phyloP scores from a whole-genome alignment of 2,888 invertebrate genomes.

The Eristalis arbustorum region DNA sequence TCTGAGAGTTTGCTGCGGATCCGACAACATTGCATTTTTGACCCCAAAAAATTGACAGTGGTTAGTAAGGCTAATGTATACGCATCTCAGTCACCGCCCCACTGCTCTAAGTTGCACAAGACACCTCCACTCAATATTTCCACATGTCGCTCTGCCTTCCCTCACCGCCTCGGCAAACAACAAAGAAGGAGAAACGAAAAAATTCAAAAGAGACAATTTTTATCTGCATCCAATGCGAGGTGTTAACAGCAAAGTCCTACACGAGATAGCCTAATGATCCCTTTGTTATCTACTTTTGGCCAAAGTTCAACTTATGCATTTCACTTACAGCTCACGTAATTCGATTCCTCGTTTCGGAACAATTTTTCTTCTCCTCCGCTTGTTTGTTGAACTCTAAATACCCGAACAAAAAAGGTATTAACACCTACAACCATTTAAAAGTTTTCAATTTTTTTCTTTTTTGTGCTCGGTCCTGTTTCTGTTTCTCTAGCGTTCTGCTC shows the following conservation, averaged over 20 bases:
- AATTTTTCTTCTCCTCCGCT: constrained; percentile 34
- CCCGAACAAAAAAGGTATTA: constrained; percentile 68
- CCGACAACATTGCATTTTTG: too few relatives aligned
- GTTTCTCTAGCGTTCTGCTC: neutral
- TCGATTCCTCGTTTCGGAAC: constrained; percentile 52
- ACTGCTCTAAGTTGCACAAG: too few relatives aligned
- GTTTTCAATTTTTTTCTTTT: constrained; percentile 2
- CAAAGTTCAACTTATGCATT: constrained; percentile 45
- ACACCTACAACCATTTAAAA: constrained; percentile 66
- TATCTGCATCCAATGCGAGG: neutral
- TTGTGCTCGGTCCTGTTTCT: neutral
- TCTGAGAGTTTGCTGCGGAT: too few relatives aligned
- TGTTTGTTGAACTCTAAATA: constrained; percentile 63
- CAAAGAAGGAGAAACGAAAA: neutral
- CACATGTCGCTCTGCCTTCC: neutral
- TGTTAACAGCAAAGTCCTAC: neutral
- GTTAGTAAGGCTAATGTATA: too few relatives aligned
- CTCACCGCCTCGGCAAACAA: neutral
- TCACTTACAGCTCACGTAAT: constrained; percentile 68
- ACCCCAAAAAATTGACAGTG: too few relatives aligned
- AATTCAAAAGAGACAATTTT: neutral
- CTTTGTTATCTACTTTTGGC: constrained; percentile 9
- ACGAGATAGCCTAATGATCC: neutral
- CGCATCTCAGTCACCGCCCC: too few relatives aligned
- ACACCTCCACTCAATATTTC: neutral